These are phyloP conservation scores for Beaufortia kweichowensis DNA, from an alignment of 2,113 vertebrate species.

Conservation along the genomic window DNA sequence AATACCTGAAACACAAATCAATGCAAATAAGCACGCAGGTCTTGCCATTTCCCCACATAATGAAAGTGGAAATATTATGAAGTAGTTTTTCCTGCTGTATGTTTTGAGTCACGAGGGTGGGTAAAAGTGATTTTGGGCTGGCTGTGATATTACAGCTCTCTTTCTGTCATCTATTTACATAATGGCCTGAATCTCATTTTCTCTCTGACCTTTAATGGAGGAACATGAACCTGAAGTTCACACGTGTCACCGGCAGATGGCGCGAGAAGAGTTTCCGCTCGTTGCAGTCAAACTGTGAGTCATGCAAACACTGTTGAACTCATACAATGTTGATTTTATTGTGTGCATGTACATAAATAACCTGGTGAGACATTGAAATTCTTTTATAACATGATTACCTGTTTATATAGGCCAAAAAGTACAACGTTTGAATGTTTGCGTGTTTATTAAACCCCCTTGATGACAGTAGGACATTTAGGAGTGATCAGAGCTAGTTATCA, in stretches of 20 bases:
- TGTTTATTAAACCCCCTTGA: no score
- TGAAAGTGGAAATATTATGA: no score
- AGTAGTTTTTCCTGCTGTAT: not conserved
- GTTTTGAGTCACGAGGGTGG: not conserved
- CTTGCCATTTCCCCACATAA: no score
- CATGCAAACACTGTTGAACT: not conserved
- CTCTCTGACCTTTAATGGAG: conserved; percentile 7
- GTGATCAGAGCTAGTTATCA: no score
- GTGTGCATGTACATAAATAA: not conserved
- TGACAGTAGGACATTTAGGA: no score
- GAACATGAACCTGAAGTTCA: not conserved
- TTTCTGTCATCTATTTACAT: conserved; percentile 7
- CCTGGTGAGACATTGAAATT: not conserved
- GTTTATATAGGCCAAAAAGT: no score
- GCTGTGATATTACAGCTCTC: not conserved
- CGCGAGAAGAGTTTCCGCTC: conserved; percentile 12
- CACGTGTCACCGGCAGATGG: conserved; percentile 42
- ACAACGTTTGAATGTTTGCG: no score
- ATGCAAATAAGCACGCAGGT: no score
- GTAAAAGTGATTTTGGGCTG: not conserved
- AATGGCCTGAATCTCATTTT: not conserved
- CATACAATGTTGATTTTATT: not conserved
- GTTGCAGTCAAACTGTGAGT: not conserved
- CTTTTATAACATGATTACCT: not conserved
- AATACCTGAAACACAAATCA: not conserved